Conservation (phyloP, 2,797 vertebrate genomes). For the Margarornis squamiger region DNA sequence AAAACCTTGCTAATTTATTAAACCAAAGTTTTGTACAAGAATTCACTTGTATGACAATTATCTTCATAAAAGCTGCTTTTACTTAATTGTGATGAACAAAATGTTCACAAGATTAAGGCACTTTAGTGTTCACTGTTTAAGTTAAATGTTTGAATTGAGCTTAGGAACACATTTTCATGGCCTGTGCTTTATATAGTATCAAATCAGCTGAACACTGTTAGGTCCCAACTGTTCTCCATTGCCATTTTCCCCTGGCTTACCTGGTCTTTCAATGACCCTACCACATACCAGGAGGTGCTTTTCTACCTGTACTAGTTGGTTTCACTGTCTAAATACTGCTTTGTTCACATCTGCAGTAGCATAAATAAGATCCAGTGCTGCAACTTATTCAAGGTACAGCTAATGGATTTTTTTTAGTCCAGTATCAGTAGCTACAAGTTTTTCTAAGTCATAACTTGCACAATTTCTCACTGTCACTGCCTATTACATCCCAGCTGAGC, state of each 20-base stretch:
- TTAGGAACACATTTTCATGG: neutral
- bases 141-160: neutral
- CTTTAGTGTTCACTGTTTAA: neutral
- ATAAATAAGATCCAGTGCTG: neutral
- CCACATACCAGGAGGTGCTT: neutral
- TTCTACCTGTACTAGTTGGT: neutral
- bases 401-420: neutral
- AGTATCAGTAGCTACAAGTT: neutral
- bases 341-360: neutral
- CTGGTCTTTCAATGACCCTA: neutral
- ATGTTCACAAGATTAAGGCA: neutral
- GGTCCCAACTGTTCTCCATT: neutral
- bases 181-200: neutral
- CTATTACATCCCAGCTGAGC: neutral
- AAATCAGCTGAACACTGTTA: neutral
- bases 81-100: neutral
- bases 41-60: neutral
- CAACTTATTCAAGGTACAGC: neutral
- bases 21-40: neutral
- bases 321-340: neutral
- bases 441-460: neutral
- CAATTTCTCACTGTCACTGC: neutral
- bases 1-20: neutral
- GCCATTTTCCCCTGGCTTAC: neutral
- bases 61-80: neutral